Evolutionary conservation across 1,140 invertebrate species (phyloP), one percentile per base, ranked within the genome.

Genomic region (Centruroides vittatus): DNA sequence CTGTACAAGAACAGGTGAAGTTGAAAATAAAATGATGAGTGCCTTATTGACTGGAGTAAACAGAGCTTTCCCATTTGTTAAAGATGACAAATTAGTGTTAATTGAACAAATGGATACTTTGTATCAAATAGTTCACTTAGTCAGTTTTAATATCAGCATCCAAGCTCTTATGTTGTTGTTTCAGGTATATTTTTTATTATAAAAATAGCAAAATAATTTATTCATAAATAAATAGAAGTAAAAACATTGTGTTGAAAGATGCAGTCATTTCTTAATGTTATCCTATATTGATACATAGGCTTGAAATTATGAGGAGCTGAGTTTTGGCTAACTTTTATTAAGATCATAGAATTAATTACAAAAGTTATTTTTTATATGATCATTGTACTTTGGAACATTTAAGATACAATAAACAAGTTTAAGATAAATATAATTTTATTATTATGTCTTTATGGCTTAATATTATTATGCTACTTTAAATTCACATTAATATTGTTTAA

Each of bases 1-100:
- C 55, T 84, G 85, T 52, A 81, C 93, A 12, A 90, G 92, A 72
- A 88, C 85, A 81, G 88, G 90, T 35, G 90, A 95, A 65, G 84
- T 96, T 1, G 88, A 96, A 69, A 88, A 84, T 51, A 85, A 89
- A 69, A 84, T 97, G 75, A 91, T 98, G 86, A 86, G 85, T 62
- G 90, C 86, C 1, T 82, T 99, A 13, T 75, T 97, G 54, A 84
- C 82, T 54, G 93, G 92, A 2, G 86, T 94, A 6, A 92, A 92
- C 70, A 80, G 89, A 64, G 87, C 90, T 4, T 93, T 86, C 77
- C 88, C 86, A 3, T 91, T 82, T 76, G 82, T 78, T 78, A 60
- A 59, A 4, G 70, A 68, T 76, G 54, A 57, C 41, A 52, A 61
- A 23, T 48, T 57, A 10, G 48, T 79, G 78, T 61, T 77, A 75